Percentiles rank a stretch among this genome's conserved stretches.
Evolutionary conservation across 2,797 vertebrate genomes (phyloP).

Genomic region (Nyctibius grandis): DNA sequence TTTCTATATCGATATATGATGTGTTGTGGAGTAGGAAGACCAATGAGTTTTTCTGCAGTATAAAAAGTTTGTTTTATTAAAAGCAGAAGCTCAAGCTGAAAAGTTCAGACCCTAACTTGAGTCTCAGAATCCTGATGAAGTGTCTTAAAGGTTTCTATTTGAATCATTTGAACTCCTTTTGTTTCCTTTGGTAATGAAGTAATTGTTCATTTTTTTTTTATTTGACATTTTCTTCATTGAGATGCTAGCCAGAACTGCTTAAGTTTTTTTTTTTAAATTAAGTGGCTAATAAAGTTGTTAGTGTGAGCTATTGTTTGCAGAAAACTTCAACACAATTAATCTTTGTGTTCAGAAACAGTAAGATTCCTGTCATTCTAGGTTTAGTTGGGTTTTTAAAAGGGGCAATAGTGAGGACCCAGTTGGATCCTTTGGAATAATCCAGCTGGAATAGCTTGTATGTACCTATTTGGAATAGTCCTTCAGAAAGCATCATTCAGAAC

Average conservation of each 20-base stretch:
- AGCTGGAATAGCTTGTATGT: background rate
- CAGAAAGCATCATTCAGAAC: background rate
- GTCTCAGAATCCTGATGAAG: background rate
- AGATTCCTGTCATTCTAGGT: background rate
- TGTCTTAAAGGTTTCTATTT: background rate
- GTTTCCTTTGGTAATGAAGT: background rate
- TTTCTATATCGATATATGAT: background rate
- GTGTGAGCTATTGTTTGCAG: background rate
- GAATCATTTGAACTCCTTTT: background rate
- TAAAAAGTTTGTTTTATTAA: background rate
- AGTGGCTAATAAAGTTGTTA: background rate
- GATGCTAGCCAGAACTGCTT: background rate
- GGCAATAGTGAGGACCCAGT: too few species aligned
- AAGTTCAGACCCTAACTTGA: background rate
- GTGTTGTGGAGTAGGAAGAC: background rate
- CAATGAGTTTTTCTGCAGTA: background rate
- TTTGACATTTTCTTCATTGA: background rate
- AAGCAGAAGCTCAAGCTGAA: background rate
- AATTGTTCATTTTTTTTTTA: background rate
- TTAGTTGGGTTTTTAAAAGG: background rate
- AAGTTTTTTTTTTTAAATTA: background rate
- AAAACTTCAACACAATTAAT: background rate
- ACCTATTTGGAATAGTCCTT: background rate
- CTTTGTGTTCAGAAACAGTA: background rate
- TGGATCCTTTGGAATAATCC: background rate